Evolutionary conservation across 2,113 vertebrate genomes (phyloP).

Genomic region (Promerops cafer): DNA sequence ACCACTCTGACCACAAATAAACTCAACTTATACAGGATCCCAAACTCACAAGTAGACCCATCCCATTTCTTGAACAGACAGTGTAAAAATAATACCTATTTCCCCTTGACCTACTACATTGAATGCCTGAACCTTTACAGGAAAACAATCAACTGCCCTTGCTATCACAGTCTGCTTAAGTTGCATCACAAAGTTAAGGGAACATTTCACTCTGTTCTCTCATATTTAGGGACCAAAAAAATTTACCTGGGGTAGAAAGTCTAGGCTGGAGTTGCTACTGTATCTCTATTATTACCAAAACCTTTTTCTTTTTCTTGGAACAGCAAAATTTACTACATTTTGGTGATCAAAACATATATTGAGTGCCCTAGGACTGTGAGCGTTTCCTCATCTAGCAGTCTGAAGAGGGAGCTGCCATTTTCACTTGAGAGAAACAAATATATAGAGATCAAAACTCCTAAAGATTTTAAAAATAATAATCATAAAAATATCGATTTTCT

Average conservation of each 20-base stretch:
- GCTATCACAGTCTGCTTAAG: not conserved
- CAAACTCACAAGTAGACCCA: not conserved
- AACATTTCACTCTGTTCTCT: not conserved
- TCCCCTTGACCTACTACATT: not conserved
- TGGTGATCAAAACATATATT: not conserved
- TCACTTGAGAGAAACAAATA: not conserved
- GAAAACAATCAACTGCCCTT: not conserved
- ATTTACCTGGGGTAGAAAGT: not conserved
- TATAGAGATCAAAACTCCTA: not conserved
- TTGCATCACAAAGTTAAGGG: not conserved
- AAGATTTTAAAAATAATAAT: not conserved
- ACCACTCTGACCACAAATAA: not conserved
- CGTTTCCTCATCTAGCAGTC: not conserved
- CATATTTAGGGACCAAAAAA: not conserved
- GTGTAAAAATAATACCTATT: not conserved
- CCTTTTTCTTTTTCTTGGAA: not conserved
- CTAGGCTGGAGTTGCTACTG: not conserved
- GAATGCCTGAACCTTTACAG: not conserved
- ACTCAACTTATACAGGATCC: not conserved
- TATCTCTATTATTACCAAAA: not conserved
- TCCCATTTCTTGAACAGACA: not conserved
- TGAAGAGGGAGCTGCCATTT: not conserved
- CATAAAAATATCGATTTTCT: not conserved
- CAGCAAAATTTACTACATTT: not conserved
- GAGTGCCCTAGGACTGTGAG: not conserved